Percentiles rank a stretch among this genome's conserved stretches.
Evolutionary conservation across 2,888 invertebrate genomes (phyloP).

Genomic region (Allygus modestus): DNA sequence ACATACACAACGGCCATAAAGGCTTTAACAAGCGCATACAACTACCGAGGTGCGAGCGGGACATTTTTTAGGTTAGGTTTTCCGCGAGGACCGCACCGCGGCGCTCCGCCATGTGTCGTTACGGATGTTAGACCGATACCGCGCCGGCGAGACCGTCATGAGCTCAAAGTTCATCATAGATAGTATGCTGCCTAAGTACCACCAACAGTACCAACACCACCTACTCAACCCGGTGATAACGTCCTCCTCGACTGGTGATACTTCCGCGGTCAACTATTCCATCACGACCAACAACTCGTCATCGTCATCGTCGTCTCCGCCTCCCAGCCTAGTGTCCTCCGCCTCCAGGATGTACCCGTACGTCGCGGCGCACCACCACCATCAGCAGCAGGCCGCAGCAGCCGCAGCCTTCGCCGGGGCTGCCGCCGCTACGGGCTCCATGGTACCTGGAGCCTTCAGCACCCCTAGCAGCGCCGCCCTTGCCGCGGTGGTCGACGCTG

Average conservation of each 20-base stretch:
- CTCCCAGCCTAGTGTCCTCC: slow-evolving; percentile 72
- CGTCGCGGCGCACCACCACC: slow-evolving; percentile 84
- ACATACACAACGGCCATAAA: slow-evolving; percentile 63
- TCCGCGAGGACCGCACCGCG: slow-evolving; percentile 24
- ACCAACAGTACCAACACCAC: slow-evolving; percentile 83
- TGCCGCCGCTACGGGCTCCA: slow-evolving; percentile 81
- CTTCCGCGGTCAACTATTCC: slow-evolving; percentile 80
- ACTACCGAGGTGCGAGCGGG: slow-evolving; percentile 59
- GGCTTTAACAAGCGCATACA: slow-evolving; percentile 62
- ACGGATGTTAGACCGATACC: slow-evolving; percentile 32
- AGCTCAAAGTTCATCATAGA: slow-evolving; percentile 98
- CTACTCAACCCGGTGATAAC: slow-evolving; percentile 77
- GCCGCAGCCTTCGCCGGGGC: slow-evolving; percentile 80
- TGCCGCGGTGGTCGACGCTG: slow-evolving; percentile 82
- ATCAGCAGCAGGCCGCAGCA: slow-evolving; percentile 84
- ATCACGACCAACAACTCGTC: slow-evolving; percentile 73
- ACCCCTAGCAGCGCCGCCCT: slow-evolving; percentile 78
- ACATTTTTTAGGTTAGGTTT: slow-evolving; percentile 61
- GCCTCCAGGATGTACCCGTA: slow-evolving; percentile 95
- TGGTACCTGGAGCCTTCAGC: slow-evolving; percentile 80
- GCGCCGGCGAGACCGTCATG: slow-evolving; percentile 78
- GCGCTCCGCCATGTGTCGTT: slow-evolving; percentile 47
- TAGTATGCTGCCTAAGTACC: slow-evolving; percentile 98
- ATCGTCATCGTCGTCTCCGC: slow-evolving; percentile 78
- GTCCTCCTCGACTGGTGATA: slow-evolving; percentile 83